Evolutionary conservation across 2,113 vertebrate genomes (phyloP), one percentile per base, ranked within the genome.

Genomic region (Stegastes partitus): DNA sequence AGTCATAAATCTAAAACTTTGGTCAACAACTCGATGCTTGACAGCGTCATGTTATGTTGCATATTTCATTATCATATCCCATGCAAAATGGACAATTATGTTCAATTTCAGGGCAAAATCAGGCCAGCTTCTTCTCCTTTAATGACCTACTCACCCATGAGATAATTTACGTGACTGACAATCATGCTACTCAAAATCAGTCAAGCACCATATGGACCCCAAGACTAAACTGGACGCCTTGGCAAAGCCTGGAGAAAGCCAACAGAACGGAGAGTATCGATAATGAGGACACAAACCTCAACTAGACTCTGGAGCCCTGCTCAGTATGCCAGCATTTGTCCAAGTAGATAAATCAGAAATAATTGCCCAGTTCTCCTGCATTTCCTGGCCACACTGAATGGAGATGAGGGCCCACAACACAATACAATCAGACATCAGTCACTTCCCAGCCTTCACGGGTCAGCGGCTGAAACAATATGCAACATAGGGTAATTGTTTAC

Each of bases 311-410:
- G 77, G 82, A 87, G 81, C 84, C 16, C 67, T 58, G 79, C 91
- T 88, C 84, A 91, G 82, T 81, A 89, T 89, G 91, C 87, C 86
- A 86, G 83, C 70, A 91, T 87, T 91, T 92, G 93, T 94, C 93
- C 86, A 91, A 89, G 89, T 90, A 92, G 89, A 94, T 94, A 93
- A 92, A 95, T 95, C 93, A 93, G 77, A 93, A 93, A 93, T 94
- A 93, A 93, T 93, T 93, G 91, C 87, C 85, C 69, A 68, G 81
- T 84, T 92, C 67, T 76, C 72, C 84, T 68, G 81, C 83, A 87
- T 90, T 84, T 91, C 74, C 80, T 66, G 51, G 83, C 77, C 71
- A 87, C 77, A 89, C 79, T 83, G 82, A 86, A 77, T 73, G 74
- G 74, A 88, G 89, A 92, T 90, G 87, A 90, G 86, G 88, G 76